These are phyloP conservation scores for Drosophila buzzatii DNA, from an alignment of 2,888 invertebrate species.

Conservation along the genomic window DNA sequence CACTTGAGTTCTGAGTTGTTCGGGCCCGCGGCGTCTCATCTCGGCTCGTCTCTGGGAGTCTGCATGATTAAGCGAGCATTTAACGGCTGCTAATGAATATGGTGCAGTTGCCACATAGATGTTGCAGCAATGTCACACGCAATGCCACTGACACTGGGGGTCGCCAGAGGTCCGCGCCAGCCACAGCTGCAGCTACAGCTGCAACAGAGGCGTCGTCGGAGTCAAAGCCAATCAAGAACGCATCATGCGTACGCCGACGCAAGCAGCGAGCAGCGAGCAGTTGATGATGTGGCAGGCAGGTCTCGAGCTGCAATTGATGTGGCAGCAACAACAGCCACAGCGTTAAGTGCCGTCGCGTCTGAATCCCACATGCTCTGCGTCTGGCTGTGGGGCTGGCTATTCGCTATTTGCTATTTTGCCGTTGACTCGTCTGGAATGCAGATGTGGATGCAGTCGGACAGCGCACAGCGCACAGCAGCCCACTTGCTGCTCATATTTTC, in stretches of 20 bases:
- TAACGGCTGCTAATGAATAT: constrained; percentile 80
- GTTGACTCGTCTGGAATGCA: constrained; percentile 77
- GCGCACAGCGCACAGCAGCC: constrained; percentile 52
- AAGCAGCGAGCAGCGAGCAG: constrained; percentile 1
- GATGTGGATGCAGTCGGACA: constrained; percentile 64
- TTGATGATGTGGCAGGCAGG: constrained; percentile 31
- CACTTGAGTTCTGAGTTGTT: constrained; percentile 56
- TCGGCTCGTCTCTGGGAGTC: too few relatives aligned
- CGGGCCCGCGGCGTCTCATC: constrained; percentile 14
- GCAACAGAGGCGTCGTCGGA: constrained; percentile 61
- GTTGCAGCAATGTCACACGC: constrained; percentile 74
- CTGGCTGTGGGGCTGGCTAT: constrained; percentile 29
- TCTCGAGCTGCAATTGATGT: constrained; percentile 32
- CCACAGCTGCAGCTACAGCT: constrained; percentile 24
- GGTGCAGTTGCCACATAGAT: constrained; percentile 62
- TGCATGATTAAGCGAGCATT: constrained; percentile 77
- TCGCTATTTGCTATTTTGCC: constrained; percentile 18
- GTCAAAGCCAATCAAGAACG: constrained; percentile 60
- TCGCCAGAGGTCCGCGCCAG: constrained; percentile 57
- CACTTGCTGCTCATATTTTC: constrained; percentile 74
- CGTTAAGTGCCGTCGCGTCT: constrained; percentile 73
- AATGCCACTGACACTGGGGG: constrained; percentile 69
- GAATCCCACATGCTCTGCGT: constrained; percentile 80
- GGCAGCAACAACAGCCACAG: constrained; percentile 30
- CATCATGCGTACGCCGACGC: constrained; percentile 43